Evolutionary conservation across 2,797 vertebrate species (phyloP).

Genomic region (Mus spretus): DNA sequence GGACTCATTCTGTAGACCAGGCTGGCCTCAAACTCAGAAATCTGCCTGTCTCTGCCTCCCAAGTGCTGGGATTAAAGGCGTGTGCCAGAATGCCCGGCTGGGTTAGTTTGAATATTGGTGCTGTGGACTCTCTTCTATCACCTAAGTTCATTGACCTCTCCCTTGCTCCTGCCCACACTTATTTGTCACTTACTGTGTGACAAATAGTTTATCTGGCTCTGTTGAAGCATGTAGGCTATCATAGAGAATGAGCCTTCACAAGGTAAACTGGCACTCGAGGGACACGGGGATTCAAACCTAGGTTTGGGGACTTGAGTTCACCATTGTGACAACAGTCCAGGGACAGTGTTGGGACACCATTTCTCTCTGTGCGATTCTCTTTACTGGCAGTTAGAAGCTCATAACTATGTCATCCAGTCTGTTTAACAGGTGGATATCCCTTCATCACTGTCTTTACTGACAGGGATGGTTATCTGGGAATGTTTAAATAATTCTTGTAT

Average conservation of each 20-base stretch:
- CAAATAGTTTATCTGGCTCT: neutral
- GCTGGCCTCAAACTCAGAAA: no score
- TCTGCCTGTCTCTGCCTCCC: no score
- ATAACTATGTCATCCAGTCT: neutral
- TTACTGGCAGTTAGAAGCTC: neutral
- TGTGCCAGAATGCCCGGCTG: no score
- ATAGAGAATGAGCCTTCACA: neutral
- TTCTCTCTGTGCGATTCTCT: neutral
- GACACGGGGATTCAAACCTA: neutral
- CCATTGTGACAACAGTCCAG: neutral
- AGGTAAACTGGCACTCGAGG: neutral
- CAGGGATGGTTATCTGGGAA: neutral
- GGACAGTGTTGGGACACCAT: neutral
- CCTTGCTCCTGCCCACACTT: no score
- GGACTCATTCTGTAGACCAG: no score
- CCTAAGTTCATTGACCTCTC: neutral
- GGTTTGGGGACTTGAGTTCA: neutral
- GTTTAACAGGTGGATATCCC: neutral
- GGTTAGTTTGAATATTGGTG: neutral
- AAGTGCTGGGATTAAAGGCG: no score
- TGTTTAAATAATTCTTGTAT: slow-evolving; percentile 10
- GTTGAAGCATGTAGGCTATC: neutral
- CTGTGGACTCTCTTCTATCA: neutral
- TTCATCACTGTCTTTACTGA: neutral
- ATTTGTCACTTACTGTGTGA: neutral